phyloP scores from a whole-genome alignment of 2,113 vertebrate genomes.

The Myotis yumanensis region DNA sequence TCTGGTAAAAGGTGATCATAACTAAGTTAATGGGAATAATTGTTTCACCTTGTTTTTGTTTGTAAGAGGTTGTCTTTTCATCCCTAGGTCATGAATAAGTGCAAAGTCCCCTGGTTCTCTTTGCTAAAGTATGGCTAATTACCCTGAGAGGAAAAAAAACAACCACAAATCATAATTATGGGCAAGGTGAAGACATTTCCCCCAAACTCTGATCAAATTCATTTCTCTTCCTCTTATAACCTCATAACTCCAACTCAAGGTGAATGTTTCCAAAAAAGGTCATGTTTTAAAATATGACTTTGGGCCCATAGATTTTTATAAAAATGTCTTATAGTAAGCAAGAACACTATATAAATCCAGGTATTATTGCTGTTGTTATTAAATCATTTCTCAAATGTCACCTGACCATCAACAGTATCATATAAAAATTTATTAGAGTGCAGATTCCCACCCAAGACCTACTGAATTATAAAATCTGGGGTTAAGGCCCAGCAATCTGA shows the following conservation, averaged over 20 bases:
- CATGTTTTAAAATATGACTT: conserved; percentile 61
- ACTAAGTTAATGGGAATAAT: conserved; percentile 25
- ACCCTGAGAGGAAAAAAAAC: conserved; percentile 53
- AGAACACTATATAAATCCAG: conserved; percentile 51
- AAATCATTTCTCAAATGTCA: conserved; percentile 61
- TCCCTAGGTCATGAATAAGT: not conserved
- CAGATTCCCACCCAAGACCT: not conserved
- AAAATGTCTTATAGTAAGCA: conserved; percentile 13
- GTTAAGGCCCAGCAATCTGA: not conserved
- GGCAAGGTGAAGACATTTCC: conserved; percentile 47
- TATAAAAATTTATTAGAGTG: conserved; percentile 1
- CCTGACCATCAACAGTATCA: not conserved
- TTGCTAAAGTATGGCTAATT: conserved; percentile 65
- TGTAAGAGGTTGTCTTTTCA: conserved; percentile 31
- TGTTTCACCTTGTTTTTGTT: conserved; percentile 26
- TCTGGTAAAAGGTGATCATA: not conserved
- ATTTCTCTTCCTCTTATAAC: conserved; percentile 63
- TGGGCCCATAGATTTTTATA: conserved; percentile 57
- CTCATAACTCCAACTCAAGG: conserved; percentile 62
- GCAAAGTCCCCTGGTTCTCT: conserved; percentile 32
- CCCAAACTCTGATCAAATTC: conserved; percentile 54
- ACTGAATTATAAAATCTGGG: not conserved
- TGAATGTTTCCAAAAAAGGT: conserved; percentile 63
- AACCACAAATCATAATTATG: conserved; percentile 69
- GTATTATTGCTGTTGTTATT: conserved; percentile 31